phyloP scores from a whole-genome alignment of 2,888 invertebrate species.

The Andrena trimmerana region DNA sequence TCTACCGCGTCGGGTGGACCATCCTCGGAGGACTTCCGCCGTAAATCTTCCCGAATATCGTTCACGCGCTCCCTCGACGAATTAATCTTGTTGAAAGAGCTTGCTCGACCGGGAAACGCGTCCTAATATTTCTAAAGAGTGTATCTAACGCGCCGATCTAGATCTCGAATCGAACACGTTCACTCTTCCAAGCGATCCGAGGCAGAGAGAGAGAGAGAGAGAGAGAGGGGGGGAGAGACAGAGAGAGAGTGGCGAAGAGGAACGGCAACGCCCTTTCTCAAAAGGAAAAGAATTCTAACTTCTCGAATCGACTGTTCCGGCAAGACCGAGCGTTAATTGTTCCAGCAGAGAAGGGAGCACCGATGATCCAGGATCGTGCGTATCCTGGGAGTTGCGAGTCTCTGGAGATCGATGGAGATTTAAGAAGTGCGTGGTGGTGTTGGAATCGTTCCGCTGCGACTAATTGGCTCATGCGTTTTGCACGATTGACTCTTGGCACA shows the following conservation, averaged over 20 bases:
- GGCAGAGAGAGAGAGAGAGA: neutral
- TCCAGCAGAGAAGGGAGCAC: neutral
- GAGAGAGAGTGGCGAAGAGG: neutral
- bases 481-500: slow-evolving; percentile 27
- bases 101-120: neutral
- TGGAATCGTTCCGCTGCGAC: neutral
- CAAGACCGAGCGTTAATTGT: neutral
- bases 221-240: no score
- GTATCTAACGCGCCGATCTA: neutral
- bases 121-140: neutral
- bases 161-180: slow-evolving; percentile 1
- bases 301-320: neutral
- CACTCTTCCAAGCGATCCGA: slow-evolving; percentile 17
- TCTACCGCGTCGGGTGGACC: slow-evolving; percentile 35
- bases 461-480: slow-evolving; percentile 34
- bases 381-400: neutral
- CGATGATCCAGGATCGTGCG: neutral
- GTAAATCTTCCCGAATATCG: slow-evolving; percentile 40
- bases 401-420: neutral
- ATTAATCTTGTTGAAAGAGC: slow-evolving; percentile 3
- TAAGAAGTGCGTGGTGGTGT: neutral
- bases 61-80: slow-evolving; percentile 3
- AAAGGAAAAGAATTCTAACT: neutral
- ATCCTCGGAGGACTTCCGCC: slow-evolving; percentile 16
- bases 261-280: slow-evolving; percentile 4